These are phyloP conservation scores for Leuciscus waleckii DNA, from an alignment of 2,797 vertebrate genomes.

Conservation along the genomic window DNA sequence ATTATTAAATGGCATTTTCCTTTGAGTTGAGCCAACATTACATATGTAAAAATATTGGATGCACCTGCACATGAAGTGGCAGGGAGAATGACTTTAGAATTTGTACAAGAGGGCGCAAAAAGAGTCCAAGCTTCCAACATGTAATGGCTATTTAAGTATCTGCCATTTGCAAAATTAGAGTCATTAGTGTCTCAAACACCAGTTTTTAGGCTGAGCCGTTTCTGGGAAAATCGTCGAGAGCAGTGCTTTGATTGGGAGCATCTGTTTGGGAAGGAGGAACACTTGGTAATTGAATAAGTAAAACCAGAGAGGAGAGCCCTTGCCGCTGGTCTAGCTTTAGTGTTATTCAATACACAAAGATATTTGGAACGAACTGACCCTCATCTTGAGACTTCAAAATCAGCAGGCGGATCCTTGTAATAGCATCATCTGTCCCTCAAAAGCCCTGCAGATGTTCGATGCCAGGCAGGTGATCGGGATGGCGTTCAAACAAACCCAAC, in stretches of 20 bases:
- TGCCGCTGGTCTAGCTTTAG: conserved; percentile 49
- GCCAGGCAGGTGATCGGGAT: conserved; percentile 36
- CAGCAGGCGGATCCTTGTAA: conserved; percentile 42
- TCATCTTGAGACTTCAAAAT: conserved; percentile 51
- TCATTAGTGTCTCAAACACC: conserved; percentile 60
- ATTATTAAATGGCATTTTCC: conserved; percentile 2
- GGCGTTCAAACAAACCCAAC: conserved; percentile 9
- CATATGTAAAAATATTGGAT: background rate
- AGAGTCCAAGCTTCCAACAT: conserved; percentile 41
- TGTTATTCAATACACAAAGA: conserved; percentile 62
- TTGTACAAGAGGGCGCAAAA: conserved; percentile 41
- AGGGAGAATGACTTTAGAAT: conserved; percentile 28
- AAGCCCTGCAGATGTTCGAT: conserved; percentile 35
- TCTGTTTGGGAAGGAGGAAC: conserved; percentile 58
- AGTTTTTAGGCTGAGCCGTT: conserved; percentile 48
- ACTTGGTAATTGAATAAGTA: conserved; percentile 64
- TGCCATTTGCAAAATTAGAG: conserved; percentile 63
- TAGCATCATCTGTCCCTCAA: conserved; percentile 28
- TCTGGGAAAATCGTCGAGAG: conserved; percentile 59
- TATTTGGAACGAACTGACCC: conserved; percentile 56
- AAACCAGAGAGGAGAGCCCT: conserved; percentile 59
- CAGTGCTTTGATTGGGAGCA: conserved; percentile 60
- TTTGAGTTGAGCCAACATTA: background rate
- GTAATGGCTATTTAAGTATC: conserved; percentile 66
- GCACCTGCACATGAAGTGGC: conserved; percentile 50